Conservation (phyloP, 2,113 vertebrate species). For the Merops nubicus region DNA sequence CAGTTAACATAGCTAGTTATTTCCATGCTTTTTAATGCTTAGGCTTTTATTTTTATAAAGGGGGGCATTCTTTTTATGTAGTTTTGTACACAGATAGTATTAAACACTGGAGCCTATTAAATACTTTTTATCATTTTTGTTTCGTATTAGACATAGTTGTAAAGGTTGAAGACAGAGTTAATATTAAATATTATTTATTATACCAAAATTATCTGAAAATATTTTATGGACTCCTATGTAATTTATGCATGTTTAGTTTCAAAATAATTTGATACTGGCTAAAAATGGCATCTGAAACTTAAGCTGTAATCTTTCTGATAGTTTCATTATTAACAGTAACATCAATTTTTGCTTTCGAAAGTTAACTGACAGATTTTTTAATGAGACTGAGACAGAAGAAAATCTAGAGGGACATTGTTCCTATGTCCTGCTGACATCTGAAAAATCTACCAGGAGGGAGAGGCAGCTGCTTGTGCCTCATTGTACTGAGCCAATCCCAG, state of each 20-base stretch:
- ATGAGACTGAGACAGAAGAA: not conserved
- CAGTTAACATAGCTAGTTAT: not conserved
- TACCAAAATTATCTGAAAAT: not conserved
- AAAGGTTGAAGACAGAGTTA: not conserved
- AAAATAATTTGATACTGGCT: not conserved
- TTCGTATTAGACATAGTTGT: not conserved
- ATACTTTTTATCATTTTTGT: not conserved
- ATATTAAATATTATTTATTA: not conserved
- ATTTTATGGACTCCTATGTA: not conserved
- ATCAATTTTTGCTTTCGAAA: not conserved
- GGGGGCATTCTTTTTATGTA: not conserved
- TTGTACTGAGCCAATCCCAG: not conserved
- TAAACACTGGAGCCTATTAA: not conserved
- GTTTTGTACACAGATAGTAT: not conserved
- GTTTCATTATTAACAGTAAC: conserved; percentile 17
- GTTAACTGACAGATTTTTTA: conserved; percentile 38
- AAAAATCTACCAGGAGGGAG: conserved; percentile 37
- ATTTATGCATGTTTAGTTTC: not conserved
- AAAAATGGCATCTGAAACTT: conserved; percentile 22
- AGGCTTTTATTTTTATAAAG: not conserved
- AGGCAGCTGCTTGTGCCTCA: conserved; percentile 42
- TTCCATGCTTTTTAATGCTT: not conserved
- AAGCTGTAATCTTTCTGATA: conserved; percentile 30
- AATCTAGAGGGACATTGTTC: not conserved
- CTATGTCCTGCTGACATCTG: conserved; percentile 45